Conservation (phyloP, 2,888 invertebrate genomes). For the Catocala fraxini region DNA sequence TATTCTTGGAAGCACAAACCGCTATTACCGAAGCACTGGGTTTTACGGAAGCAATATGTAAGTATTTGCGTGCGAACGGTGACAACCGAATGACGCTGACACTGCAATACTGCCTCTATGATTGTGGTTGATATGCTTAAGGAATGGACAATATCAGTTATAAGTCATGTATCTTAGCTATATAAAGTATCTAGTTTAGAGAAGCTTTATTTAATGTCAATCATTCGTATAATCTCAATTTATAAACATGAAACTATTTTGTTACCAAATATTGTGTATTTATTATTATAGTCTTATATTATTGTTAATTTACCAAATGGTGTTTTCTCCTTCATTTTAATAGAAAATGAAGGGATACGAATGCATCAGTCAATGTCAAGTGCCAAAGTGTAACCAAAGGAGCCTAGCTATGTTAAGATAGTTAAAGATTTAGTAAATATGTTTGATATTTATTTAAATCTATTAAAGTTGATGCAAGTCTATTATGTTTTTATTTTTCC, state of each 20-base stretch:
- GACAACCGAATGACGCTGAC: no score
- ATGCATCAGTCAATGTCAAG: slow-evolving; percentile 36
- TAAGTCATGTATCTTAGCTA: background rate
- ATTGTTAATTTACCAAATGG: slow-evolving; percentile 12
- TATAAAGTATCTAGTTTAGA: background rate
- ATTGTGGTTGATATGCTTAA: no score
- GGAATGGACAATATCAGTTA: no score
- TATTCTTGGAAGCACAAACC: no score
- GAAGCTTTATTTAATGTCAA: background rate
- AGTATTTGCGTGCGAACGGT: no score
- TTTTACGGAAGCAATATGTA: no score
- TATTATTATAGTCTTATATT: slow-evolving; percentile 30
- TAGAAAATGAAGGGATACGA: slow-evolving; percentile 40
- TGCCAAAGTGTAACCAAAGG: slow-evolving; percentile 62
- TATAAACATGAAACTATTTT: slow-evolving; percentile 25
- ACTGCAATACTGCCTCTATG: no score
- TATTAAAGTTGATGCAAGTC: slow-evolving; percentile 55
- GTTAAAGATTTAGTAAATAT: slow-evolving; percentile 57
- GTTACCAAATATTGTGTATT: slow-evolving; percentile 53
- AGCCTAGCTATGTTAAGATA: slow-evolving; percentile 23
- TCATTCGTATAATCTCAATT: slow-evolving; percentile 7
- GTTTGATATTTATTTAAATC: slow-evolving; percentile 70
- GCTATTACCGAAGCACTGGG: no score
- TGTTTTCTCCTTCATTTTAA: slow-evolving; percentile 48
- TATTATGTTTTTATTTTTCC: slow-evolving; percentile 21